Evolutionary conservation across 2,888 invertebrate species (phyloP).

Genomic region (Cantharis nigra): DNA sequence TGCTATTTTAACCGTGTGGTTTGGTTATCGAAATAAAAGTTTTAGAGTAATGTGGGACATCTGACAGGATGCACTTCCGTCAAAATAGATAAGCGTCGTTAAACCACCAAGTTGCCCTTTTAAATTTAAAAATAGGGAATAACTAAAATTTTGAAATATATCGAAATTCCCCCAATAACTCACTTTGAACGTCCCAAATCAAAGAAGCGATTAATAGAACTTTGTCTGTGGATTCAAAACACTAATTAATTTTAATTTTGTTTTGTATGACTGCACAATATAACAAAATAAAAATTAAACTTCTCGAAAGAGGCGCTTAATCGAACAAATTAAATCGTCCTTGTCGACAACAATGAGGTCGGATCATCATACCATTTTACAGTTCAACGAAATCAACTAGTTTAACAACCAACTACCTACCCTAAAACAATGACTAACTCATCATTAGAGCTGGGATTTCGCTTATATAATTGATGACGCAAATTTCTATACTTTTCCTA

Average conservation of each 20-base stretch:
- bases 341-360: slow-evolving; percentile 10
- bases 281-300: background rate
- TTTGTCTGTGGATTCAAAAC: background rate
- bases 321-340: slow-evolving; percentile 15
- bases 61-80: slow-evolving; percentile 15
- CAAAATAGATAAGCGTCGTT: slow-evolving; percentile 6
- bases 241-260: background rate
- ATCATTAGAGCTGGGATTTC: background rate
- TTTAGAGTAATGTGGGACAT: background rate
- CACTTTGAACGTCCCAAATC: background rate
- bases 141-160: background rate
- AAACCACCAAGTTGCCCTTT: background rate
- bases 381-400: slow-evolving; percentile 9
- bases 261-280: background rate
- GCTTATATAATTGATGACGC: background rate
- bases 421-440: slow-evolving; percentile 9
- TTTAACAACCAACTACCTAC: slow-evolving; percentile 8
- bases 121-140: background rate
- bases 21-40: background rate
- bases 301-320: slow-evolving; percentile 7
- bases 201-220: background rate
- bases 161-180: background rate
- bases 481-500: background rate
- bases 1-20: background rate
- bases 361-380: background rate